A percentile compares a stretch with the other conserved stretches of the same genome.
Conservation (phyloP, 2,888 invertebrate species). For the Trypoxylon attenuatum region DNA sequence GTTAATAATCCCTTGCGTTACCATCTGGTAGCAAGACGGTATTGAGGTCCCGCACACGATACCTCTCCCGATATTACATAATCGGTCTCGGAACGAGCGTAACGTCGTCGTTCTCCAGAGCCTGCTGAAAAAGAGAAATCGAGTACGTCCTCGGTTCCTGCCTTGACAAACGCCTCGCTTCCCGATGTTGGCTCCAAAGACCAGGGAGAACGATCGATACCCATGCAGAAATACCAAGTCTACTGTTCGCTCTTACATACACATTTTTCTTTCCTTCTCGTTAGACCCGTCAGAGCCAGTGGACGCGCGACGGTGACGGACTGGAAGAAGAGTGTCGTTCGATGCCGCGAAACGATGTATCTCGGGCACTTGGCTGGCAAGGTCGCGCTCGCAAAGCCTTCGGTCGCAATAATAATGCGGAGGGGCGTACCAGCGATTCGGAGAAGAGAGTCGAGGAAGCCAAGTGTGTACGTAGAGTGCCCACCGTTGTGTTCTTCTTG, state of each 20-base stretch:
- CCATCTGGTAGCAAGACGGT: conserved; percentile 15
- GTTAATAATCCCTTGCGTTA: conserved; percentile 23
- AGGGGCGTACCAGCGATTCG: not conserved
- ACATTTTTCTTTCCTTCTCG: no score
- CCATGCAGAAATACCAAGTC: not conserved
- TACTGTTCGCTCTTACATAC: not conserved
- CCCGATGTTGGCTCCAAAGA: not conserved
- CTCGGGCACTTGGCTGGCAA: conserved; percentile 25
- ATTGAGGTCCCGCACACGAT: not conserved
- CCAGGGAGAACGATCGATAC: not conserved
- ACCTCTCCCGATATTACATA: conserved; percentile 27
- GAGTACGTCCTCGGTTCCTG: not conserved
- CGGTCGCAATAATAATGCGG: conserved; percentile 16
- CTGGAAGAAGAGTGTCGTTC: not conserved
- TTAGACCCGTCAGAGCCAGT: no score
- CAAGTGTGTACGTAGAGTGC: not conserved
- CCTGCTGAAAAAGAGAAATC: not conserved
- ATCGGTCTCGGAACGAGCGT: not conserved
- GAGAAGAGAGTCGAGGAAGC: not conserved
- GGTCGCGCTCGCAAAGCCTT: conserved; percentile 16
- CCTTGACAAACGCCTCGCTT: not conserved
- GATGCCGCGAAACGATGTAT: conserved; percentile 19
- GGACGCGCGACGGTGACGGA: not conserved
- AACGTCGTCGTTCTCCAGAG: not conserved
- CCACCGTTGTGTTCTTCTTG: no score